These are phyloP conservation scores for Phymatocera aterrima DNA, from an alignment of 2,888 invertebrate genomes.

Conservation along the genomic window DNA sequence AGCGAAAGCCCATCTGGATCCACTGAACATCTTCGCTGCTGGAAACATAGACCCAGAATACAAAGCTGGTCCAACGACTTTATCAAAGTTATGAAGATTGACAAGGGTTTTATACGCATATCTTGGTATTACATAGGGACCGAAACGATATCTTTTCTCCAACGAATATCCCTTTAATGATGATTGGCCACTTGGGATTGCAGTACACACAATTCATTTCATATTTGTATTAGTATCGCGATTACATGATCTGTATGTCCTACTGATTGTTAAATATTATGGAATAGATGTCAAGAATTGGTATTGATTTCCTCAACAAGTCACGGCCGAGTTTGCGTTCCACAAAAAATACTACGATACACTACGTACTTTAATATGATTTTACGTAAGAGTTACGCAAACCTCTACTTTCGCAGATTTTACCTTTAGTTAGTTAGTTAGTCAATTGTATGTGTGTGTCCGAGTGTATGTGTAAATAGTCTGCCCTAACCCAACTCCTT, in stretches of 20 bases:
- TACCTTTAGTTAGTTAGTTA: not conserved
- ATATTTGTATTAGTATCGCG: not conserved
- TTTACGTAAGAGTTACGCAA: not conserved
- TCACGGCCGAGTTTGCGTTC: not conserved
- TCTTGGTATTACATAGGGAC: not conserved
- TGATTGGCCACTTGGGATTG: not conserved
- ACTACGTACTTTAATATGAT: not conserved
- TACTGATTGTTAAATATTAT: not conserved
- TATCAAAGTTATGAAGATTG: constrained; percentile 51
- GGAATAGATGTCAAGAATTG: not conserved
- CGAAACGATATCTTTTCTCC: not conserved
- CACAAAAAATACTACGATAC: not conserved
- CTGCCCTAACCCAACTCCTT: no score
- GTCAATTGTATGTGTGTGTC: no score
- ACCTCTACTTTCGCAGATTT: not conserved
- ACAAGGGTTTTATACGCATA: not conserved
- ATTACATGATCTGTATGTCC: not conserved
- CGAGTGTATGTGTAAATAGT: not conserved
- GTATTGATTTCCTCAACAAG: not conserved
- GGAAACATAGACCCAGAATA: constrained; percentile 81
- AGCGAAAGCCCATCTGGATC: constrained; percentile 92
- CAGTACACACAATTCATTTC: not conserved
- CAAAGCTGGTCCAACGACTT: constrained; percentile 40
- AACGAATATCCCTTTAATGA: not conserved
- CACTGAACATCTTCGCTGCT: constrained; percentile 94